Evolutionary conservation across 2,797 vertebrate species (phyloP).

Genomic region (Chaetodon trifasciatus): DNA sequence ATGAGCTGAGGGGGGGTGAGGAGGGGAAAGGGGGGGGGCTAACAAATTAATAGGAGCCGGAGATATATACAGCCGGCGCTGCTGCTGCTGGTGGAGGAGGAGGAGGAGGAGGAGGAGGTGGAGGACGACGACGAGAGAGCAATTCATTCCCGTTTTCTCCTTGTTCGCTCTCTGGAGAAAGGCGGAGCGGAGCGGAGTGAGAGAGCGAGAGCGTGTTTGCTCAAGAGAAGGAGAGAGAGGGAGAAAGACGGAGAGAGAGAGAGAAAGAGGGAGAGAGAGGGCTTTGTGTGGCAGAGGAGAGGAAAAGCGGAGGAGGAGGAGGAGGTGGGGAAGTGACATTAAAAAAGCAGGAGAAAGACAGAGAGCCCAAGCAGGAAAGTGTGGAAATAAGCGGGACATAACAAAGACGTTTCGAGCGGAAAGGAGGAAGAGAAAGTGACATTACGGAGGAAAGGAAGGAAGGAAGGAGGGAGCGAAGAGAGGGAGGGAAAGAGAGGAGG

Average conservation of each 20-base stretch:
- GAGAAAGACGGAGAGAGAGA: conserved; percentile 21
- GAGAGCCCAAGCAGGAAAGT: conserved; percentile 37
- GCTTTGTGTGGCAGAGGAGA: conserved; percentile 56
- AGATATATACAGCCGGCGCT: conserved; percentile 81
- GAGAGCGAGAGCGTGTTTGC: conserved; percentile 64
- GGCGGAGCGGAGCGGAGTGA: conserved; percentile 57
- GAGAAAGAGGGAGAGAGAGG: conserved; percentile 24
- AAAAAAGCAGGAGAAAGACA: conserved; percentile 60
- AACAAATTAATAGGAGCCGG: conserved; percentile 84
- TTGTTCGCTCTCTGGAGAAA: conserved; percentile 78
- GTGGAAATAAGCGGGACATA: conserved; percentile 53
- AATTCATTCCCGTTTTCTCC: conserved; percentile 82
- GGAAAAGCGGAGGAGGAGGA: conserved; percentile 36
- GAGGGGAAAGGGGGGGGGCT: conserved; percentile 57
- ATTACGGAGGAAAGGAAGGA: conserved; percentile 19
- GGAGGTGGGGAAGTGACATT: conserved; percentile 38
- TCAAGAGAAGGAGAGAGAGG: conserved; percentile 51
- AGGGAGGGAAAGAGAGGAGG: conserved; percentile 11
- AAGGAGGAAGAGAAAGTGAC: conserved; percentile 55
- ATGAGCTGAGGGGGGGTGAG: conserved; percentile 60
- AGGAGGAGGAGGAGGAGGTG: conserved; percentile 28
- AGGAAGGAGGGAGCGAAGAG: neutral
- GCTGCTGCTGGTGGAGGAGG: conserved; percentile 49
- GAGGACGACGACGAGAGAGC: conserved; percentile 72
- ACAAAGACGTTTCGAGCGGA: conserved; percentile 51